Evolutionary conservation across 2,888 invertebrate genomes (phyloP).

Genomic region (Pollenia angustigena): DNA sequence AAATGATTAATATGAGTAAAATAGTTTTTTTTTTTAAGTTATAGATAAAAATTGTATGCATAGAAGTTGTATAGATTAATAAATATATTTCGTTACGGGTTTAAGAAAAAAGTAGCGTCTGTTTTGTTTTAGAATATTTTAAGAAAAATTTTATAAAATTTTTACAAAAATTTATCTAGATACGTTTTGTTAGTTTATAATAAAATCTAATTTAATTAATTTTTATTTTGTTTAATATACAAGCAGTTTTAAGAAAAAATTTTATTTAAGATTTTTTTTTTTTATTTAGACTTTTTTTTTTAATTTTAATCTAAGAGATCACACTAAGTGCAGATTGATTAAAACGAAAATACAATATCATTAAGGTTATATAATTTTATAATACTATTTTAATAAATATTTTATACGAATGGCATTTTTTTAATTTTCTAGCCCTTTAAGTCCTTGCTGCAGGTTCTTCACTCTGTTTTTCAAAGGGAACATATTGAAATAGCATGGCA

Average conservation of each 20-base stretch:
- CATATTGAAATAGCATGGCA: too few relatives aligned
- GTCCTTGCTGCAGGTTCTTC: too few relatives aligned
- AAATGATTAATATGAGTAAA: conserved; percentile 65
- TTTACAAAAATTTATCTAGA: conserved; percentile 34
- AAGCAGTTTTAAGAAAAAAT: conserved; percentile 46
- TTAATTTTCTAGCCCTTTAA: too few relatives aligned
- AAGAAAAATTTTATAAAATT: conserved; percentile 27
- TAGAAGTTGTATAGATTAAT: conserved; percentile 38
- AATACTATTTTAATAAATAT: too few relatives aligned
- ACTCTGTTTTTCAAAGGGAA: too few relatives aligned
- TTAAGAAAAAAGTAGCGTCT: conserved; percentile 45
- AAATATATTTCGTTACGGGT: conserved; percentile 15
- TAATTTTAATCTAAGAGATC: conserved; percentile 4
- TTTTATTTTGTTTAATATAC: conserved; percentile 44
- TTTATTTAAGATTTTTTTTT: conserved; percentile 17
- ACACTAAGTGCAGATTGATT: neutral
- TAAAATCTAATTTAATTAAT: conserved; percentile 37
- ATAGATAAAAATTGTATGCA: conserved; percentile 40
- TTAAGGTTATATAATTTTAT: neutral
- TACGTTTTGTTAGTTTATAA: conserved; percentile 18
- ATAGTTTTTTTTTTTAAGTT: conserved; percentile 29
- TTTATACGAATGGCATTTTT: too few relatives aligned
- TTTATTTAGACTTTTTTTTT: conserved; percentile 29
- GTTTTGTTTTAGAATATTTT: neutral
- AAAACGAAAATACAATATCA: conserved; percentile 37